These are phyloP conservation scores for Ptilorrhoa leucosticta DNA, from an alignment of 2,113 vertebrate genomes.

Conservation along the genomic window DNA sequence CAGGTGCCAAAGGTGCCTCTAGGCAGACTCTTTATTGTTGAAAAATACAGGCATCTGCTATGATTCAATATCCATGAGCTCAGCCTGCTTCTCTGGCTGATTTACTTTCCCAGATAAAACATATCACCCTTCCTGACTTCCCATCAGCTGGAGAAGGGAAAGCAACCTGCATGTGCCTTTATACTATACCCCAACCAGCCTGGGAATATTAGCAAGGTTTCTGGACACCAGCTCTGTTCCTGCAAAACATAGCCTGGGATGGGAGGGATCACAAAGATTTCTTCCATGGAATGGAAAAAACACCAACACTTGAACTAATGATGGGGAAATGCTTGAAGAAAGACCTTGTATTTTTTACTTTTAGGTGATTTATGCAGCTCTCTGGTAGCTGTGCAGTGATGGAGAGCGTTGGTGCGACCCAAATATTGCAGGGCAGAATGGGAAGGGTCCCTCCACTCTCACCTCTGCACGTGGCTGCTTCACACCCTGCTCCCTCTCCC, in stretches of 20 bases:
- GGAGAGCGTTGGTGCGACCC: not conserved
- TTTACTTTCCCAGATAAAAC: not conserved
- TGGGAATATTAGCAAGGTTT: not conserved
- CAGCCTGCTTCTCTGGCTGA: not conserved
- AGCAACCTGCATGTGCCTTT: not conserved
- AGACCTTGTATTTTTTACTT: not conserved
- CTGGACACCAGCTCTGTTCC: not conserved
- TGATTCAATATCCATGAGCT: not conserved
- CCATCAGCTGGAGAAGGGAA: not conserved
- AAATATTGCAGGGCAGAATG: not conserved
- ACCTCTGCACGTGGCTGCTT: not conserved
- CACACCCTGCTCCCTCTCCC: not conserved
- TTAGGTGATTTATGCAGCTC: not conserved
- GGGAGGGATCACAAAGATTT: not conserved
- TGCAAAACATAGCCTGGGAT: not conserved
- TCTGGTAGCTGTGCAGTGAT: not conserved
- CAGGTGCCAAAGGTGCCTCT: not conserved
- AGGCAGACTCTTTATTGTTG: not conserved
- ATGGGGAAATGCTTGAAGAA: not conserved
- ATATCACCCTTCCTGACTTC: not conserved
- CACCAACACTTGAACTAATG: not conserved
- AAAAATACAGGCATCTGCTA: not conserved
- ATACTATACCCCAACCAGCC: not conserved
- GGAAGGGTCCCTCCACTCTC: not conserved
- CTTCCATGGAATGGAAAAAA: not conserved